Conservation (phyloP, 1,140 invertebrate genomes). For the Ridgeia piscesae region DNA sequence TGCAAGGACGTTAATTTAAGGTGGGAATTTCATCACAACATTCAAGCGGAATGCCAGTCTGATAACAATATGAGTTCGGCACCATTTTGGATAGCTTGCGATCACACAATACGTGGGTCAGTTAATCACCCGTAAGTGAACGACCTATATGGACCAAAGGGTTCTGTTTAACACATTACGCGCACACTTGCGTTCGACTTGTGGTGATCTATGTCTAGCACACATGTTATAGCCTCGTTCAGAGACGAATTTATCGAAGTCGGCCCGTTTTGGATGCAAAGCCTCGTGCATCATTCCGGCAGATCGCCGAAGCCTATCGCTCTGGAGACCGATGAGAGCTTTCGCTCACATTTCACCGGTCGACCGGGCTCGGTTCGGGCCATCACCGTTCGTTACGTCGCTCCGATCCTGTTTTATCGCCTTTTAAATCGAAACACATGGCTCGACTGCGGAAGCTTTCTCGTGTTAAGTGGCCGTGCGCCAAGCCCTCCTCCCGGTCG, state of each 20-base stretch:
- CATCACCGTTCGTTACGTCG: background rate
- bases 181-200: background rate
- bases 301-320: background rate
- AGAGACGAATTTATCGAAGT: background rate
- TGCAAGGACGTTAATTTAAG: no score
- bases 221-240: background rate
- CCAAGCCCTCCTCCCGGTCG: background rate
- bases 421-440: slow-evolving; percentile 1
- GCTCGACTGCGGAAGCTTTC: background rate
- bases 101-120: no score
- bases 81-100: no score
- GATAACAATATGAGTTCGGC: no score
- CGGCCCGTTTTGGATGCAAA: background rate
- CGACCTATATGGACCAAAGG: background rate
- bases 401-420: background rate
- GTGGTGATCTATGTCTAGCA: background rate
- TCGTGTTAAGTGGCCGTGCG: background rate
- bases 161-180: background rate
- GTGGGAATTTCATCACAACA: no score
- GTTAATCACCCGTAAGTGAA: no score
- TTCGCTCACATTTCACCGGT: background rate
- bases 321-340: background rate
- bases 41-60: no score
- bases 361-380: background rate
- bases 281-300: background rate